phyloP scores from a whole-genome alignment of 2,113 vertebrate species.

The Calcarius ornatus region DNA sequence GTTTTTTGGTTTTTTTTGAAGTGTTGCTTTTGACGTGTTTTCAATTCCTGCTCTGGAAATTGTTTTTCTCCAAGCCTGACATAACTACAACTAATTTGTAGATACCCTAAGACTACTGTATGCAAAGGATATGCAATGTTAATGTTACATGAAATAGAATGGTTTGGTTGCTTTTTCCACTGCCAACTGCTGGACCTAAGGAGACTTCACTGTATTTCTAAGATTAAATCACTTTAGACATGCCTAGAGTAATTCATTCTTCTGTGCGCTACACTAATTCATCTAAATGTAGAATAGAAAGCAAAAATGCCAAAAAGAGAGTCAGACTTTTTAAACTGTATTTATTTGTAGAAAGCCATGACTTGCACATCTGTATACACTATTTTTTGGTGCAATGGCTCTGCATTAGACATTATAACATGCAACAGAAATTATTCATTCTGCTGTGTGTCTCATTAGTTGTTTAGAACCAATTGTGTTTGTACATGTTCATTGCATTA shows the following conservation, averaged over 20 bases:
- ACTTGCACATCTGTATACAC: background rate
- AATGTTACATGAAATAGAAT: background rate
- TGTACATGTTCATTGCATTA: background rate
- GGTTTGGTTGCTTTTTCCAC: background rate
- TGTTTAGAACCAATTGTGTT: background rate
- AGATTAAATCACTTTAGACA: background rate
- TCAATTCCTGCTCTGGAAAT: background rate
- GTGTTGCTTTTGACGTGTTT: background rate
- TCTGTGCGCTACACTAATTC: background rate
- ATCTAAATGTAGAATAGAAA: background rate
- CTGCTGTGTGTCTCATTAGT: background rate
- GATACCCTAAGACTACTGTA: background rate
- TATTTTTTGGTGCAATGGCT: background rate
- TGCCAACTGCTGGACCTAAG: background rate
- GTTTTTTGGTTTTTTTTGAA: fast-evolving
- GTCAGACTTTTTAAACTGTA: background rate
- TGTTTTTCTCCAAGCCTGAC: background rate
- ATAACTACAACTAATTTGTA: background rate
- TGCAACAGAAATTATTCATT: background rate
- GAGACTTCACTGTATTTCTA: background rate
- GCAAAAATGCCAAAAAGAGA: background rate
- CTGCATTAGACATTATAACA: background rate
- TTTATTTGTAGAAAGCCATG: background rate
- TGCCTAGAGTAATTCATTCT: background rate
- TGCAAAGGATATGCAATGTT: background rate